These are phyloP conservation scores for Limnodromus scolopaceus DNA, from an alignment of 2,797 vertebrate species.

Conservation along the genomic window DNA sequence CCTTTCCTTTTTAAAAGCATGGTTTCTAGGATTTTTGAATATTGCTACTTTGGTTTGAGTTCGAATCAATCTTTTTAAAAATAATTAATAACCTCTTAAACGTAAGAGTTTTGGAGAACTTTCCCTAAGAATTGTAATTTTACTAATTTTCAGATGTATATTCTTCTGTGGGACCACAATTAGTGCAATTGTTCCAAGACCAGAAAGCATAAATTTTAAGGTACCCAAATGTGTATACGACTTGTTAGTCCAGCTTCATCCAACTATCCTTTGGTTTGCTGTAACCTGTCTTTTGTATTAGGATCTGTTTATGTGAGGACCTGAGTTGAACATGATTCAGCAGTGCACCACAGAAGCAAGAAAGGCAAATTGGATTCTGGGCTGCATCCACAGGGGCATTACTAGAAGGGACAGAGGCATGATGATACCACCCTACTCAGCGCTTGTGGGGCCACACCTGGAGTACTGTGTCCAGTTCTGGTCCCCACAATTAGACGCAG, in stretches of 20 bases:
- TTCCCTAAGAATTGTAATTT: neutral
- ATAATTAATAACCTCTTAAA: neutral
- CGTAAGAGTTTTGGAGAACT: neutral
- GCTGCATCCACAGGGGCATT: neutral
- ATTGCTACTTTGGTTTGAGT: neutral
- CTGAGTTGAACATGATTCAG: neutral
- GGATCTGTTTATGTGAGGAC: fast-evolving
- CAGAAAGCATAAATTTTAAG: neutral
- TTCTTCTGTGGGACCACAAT: neutral
- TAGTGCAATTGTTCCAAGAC: neutral
- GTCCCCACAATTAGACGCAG: fast-evolving
- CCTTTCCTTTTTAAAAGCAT: neutral
- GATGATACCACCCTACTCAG: neutral
- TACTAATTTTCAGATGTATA: neutral
- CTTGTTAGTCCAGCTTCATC: neutral
- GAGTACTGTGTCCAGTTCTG: neutral
- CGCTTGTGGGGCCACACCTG: fast-evolving
- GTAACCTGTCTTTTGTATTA: neutral
- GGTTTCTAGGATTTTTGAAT: neutral
- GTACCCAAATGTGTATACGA: neutral
- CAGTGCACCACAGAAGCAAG: neutral
- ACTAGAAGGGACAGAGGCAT: neutral
- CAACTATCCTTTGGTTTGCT: neutral
- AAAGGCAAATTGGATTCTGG: neutral
- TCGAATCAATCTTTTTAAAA: neutral